Conservation (phyloP, 2,888 invertebrate genomes). For the Choristoneura rosaceana region DNA sequence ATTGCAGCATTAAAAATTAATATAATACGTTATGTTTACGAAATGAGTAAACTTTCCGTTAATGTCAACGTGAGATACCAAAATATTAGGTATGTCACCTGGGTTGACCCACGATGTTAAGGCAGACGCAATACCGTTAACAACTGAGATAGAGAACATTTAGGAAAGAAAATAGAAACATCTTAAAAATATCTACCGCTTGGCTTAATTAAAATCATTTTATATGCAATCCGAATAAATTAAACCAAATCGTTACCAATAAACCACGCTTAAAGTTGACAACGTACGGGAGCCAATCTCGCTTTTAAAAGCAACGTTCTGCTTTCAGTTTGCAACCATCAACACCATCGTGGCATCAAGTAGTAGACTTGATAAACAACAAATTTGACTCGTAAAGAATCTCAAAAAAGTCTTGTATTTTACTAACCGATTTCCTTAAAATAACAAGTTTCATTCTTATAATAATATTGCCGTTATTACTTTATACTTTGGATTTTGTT, state of each 20-base stretch:
- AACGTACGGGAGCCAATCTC: constrained; percentile 55
- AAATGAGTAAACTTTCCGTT: neutral
- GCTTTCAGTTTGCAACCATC: neutral
- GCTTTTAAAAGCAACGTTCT: constrained; percentile 35
- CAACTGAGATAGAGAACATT: constrained; percentile 48
- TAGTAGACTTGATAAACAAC: no score
- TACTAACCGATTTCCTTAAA: no score
- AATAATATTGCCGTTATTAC: no score
- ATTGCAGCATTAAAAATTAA: constrained; percentile 19
- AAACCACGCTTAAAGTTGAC: constrained; percentile 62
- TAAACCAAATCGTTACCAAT: constrained; percentile 68
- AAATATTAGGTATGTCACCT: constrained; percentile 46
- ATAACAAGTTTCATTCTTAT: no score
- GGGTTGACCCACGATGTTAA: constrained; percentile 48
- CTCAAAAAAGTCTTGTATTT: no score
- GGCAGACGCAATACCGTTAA: constrained; percentile 58
- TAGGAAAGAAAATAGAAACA: constrained; percentile 48
- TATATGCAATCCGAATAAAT: constrained; percentile 79
- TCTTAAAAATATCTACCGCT: constrained; percentile 62
- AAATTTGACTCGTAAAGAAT: no score
- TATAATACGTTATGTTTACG: neutral
- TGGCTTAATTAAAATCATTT: constrained; percentile 78
- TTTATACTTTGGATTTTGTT: no score
- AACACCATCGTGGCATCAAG: no score
- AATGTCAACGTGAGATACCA: neutral